Evolutionary conservation across 2,113 vertebrate genomes (phyloP).

Genomic region (Solea solea): DNA sequence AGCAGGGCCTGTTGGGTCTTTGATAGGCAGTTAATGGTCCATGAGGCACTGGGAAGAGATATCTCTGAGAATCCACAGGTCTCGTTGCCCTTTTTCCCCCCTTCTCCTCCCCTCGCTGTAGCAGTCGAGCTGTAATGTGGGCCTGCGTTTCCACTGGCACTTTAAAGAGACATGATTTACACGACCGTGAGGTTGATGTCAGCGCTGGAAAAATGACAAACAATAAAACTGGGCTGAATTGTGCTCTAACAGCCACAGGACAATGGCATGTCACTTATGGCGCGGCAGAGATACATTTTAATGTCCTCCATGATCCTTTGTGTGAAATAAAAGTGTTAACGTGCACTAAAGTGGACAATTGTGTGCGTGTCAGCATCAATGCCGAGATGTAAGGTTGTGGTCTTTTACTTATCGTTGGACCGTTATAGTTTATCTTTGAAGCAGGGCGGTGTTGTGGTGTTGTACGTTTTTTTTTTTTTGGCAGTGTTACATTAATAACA

Average conservation of each 20-base stretch:
- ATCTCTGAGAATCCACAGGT: conserved; percentile 84
- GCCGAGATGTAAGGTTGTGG: conserved; percentile 78
- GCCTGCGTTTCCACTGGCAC: conserved; percentile 78
- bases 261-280: conserved; percentile 87
- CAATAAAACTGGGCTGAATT: conserved; percentile 86
- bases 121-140: conserved; percentile 59
- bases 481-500: conserved; percentile 88
- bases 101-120: conserved; percentile 60
- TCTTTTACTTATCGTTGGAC: conserved; percentile 71
- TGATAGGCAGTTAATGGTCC: conserved; percentile 85
- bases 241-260: conserved; percentile 81
- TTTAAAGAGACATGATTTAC: conserved; percentile 93
- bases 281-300: conserved; percentile 88
- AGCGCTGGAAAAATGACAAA: conserved; percentile 90
- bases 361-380: conserved; percentile 84
- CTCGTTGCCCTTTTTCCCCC: conserved; percentile 63
- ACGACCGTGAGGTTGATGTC: conserved; percentile 80
- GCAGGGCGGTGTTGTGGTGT: conserved; percentile 75
- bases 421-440: conserved; percentile 88
- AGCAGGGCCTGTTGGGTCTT: conserved; percentile 75
- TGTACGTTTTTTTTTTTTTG: conserved; percentile 85
- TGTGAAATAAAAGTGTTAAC: conserved; percentile 65
- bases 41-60: conserved; percentile 77
- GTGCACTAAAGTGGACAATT: conserved; percentile 25
- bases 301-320: conserved; percentile 84